Conservation (phyloP, 1,140 invertebrate genomes). For the Cherax destructor region DNA sequence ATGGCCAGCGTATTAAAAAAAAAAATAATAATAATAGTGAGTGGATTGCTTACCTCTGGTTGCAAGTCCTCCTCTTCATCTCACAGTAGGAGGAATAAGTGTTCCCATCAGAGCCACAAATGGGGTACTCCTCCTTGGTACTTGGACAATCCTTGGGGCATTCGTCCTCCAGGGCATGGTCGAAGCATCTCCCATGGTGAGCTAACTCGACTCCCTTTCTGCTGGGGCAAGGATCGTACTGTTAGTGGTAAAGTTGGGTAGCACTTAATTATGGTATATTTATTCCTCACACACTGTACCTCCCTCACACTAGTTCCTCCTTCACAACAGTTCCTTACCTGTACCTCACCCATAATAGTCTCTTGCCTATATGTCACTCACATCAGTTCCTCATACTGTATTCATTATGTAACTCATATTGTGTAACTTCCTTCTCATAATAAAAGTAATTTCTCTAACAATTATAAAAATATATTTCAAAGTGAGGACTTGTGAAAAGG, state of each 20-base stretch:
- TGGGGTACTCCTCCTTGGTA: conserved; percentile 80
- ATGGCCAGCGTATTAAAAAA: too few species aligned
- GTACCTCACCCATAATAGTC: neutral
- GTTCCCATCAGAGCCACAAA: conserved; percentile 93
- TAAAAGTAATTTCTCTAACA: too few species aligned
- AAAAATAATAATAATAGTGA: too few species aligned
- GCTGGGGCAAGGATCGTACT: conserved; percentile 52
- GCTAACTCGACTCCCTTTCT: conserved; percentile 90
- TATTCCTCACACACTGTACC: neutral
- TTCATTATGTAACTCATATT: too few species aligned
- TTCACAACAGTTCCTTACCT: neutral
- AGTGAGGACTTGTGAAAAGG: too few species aligned
- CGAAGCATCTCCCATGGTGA: conserved; percentile 89
- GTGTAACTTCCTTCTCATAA: too few species aligned
- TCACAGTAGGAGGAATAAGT: conserved; percentile 94
- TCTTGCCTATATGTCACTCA: neutral
- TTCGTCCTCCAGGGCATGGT: conserved; percentile 80
- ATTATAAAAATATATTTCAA: too few species aligned
- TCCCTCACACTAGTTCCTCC: neutral
- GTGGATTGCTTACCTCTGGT: conserved; percentile 81
- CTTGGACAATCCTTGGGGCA: conserved; percentile 85
- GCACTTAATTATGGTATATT: neutral
- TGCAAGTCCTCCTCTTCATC: conserved; percentile 88
- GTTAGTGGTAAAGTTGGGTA: neutral
- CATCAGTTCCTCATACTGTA: neutral